Evolutionary conservation across 2,113 vertebrate species (phyloP), one percentile per base, ranked within the genome.

Genomic region (Eclectus roratus): DNA sequence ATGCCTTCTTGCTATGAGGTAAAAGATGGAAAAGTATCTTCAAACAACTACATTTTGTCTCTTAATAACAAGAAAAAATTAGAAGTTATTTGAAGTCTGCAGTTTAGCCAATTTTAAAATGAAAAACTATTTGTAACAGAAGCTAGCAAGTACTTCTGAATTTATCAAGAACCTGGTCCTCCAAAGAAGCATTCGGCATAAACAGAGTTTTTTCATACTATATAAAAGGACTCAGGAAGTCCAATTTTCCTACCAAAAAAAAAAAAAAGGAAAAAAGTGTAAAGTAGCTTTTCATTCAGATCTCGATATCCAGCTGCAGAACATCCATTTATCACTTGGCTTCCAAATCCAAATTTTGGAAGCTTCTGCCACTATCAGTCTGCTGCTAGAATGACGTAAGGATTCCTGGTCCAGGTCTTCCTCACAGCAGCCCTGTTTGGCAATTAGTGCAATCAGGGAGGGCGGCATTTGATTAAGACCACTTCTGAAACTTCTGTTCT

Each of bases 301-400:
- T 39, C 39, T 10, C 85, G 28, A 63, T 61, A 73, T 10, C 5
- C 23, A 70, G 64, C 18, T 60, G 18, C 55, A 84, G 35, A 84
- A 71, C 23, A 41, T 7, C 17, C 35, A 14, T 58, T 60, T 91
- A 35, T 41, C 20, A 17, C 29, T 33, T 31, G 21, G n/a, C 39
- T 74, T 74, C 27, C 27, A 65, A 64, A 31, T 3, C 4, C 7
- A 3, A 11, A 25, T 39, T 84, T 64, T 68, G 46, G 25, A 43
- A 43, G 28, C 25, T 13, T 74, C 39, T 85, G 19, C 17, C 28
- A 12, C 68, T 55, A 16, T 14, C 44, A 70, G 15, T 0, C 0
- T 9, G 21, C 37, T 74, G 17, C 15, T 71, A 39, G 49, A 17
- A 28, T 37, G 47, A 71, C 17, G 4, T 9, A 64, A 71, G 14